These are phyloP conservation scores for Danionella cerebrum DNA, from an alignment of 2,113 vertebrate genomes.

Conservation along the genomic window DNA sequence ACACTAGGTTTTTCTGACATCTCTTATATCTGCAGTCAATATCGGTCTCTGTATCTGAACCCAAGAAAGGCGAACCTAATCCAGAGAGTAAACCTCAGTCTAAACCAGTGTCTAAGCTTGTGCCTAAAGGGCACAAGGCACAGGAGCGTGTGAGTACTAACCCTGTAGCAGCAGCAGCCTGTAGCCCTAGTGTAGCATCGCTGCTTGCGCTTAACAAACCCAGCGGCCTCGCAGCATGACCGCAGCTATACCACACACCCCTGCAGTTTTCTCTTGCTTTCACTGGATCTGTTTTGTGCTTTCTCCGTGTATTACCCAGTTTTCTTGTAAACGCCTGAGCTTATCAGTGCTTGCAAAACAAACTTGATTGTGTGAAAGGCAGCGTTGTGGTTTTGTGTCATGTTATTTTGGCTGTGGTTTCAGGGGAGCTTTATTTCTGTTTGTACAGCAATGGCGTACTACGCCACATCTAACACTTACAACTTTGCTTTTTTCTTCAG, in stretches of 20 bases:
- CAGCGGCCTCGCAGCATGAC: slow-evolving; percentile 50
- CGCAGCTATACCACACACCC: slow-evolving; percentile 45
- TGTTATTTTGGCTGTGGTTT: neutral
- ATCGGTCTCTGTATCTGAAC: slow-evolving; percentile 64
- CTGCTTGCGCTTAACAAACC: slow-evolving; percentile 46
- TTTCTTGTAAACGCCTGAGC: neutral
- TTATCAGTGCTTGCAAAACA: neutral
- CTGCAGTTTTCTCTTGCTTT: slow-evolving; percentile 40
- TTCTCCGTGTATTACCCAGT: slow-evolving; percentile 15
- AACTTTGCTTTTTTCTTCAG: slow-evolving; percentile 6
- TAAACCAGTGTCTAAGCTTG: slow-evolving; percentile 53
- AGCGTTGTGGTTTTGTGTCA: neutral
- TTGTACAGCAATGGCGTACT: neutral
- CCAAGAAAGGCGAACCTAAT: slow-evolving; percentile 60
- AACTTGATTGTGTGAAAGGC: neutral
- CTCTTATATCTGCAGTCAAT: slow-evolving; percentile 65
- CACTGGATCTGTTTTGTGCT: slow-evolving; percentile 16
- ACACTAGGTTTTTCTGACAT: slow-evolving; percentile 54
- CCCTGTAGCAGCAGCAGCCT: slow-evolving; percentile 33
- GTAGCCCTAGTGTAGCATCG: slow-evolving; percentile 37
- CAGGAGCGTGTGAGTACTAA: slow-evolving; percentile 71
- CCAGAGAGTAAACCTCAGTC: slow-evolving; percentile 48
- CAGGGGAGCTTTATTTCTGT: neutral
- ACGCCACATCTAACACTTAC: neutral
- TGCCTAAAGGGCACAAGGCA: slow-evolving; percentile 61